A percentile compares a stretch with the other conserved stretches of the same genome.
phyloP scores from a whole-genome alignment of 1,140 invertebrate genomes.

The Globodera ellingtonae region DNA sequence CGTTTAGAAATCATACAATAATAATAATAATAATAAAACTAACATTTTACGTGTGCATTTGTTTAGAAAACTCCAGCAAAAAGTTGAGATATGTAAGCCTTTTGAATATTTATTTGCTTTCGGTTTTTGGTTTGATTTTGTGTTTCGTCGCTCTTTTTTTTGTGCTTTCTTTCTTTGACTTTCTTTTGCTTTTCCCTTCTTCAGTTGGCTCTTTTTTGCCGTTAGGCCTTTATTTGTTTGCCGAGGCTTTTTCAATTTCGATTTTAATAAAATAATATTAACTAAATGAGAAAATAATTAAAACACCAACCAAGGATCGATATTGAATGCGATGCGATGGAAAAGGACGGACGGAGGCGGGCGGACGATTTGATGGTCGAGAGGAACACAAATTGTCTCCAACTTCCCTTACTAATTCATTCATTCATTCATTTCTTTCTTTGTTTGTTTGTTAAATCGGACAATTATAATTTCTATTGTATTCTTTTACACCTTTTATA shows the following conservation, averaged over 20 bases:
- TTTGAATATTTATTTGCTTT: slow-evolving; percentile 3
- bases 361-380: no score
- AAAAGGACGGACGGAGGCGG: slow-evolving; percentile 3
- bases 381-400: no score
- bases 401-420: no score
- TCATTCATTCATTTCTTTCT: no score
- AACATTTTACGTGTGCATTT: background rate
- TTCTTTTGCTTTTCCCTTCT: background rate
- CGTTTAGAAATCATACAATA: background rate
- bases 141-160: slow-evolving; percentile 8
- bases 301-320: background rate
- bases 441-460: no score
- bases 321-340: slow-evolving; percentile 10
- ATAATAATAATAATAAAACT: background rate
- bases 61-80: slow-evolving; percentile 30
- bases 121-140: background rate
- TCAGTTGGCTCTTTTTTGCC: background rate
- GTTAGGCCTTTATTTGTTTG: background rate
- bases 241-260: background rate
- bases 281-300: no score
- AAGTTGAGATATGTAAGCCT: slow-evolving; percentile 16
- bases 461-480: no score
- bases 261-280: no score
- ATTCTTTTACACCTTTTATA: no score
- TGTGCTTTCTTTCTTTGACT: slow-evolving; percentile 1